Evolutionary conservation across 2,113 vertebrate genomes (phyloP), one percentile per base, ranked within the genome.

Genomic region (Electrona antarctica): DNA sequence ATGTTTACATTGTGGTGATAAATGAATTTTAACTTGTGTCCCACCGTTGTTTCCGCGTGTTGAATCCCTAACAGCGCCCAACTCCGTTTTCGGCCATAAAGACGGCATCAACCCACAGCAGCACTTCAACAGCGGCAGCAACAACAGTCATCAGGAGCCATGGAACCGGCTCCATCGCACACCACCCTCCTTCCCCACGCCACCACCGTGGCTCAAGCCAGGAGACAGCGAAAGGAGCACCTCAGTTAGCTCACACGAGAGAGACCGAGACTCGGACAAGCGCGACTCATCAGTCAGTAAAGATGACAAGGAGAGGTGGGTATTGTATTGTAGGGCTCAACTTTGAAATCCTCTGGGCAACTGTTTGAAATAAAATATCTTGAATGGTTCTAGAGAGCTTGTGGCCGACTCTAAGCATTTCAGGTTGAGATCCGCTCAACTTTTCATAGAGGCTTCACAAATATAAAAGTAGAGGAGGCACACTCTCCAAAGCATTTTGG

Each of bases 151-250:
- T 90, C 97, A 98, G 84, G 97, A 99, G 84, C 96, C 97, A 76
- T 99, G 97, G 97, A 99, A 98, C 93, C 95, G 97, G 85, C 95
- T 99, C 76, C 97, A 99, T 92, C 95, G 97, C 82, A 98, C 97
- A 8, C 97, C 97, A 58, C 96, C 97, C 65, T 98, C 97, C 80
- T 99, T 99, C 92, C 97, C 97, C 85, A 99, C 97, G 49, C 97
- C 97, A 28, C 97, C 97, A 47, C 97, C 97, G 82, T 99, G 97
- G 97, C 95, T 98, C 81, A 99, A 99, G 89, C 95, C 97, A 11
- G 95, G 95, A 86, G 97, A 99, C 78, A 91, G 95, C 33, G 97
- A 99, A 92, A 94, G 97, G 89, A 95, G 96, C 89, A 85, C 96
- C 73, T 96, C 96, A 7, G 95, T 93, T 89, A 95, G 94, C 93